Evolutionary conservation across 2,888 invertebrate genomes (phyloP).

Genomic region (Phortica okadai): DNA sequence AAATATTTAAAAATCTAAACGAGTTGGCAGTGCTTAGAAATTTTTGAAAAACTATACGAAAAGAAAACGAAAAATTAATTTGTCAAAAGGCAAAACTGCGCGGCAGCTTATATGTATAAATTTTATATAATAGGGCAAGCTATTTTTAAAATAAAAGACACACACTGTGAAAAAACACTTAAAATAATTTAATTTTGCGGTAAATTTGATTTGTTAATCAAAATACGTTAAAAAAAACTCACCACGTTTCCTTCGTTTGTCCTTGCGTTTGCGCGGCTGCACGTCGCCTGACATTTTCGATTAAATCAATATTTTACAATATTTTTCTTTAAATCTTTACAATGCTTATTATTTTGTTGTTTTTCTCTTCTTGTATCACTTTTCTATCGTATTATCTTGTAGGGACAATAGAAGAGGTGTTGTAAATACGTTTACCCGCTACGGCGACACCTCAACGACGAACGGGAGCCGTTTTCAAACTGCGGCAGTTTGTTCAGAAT

Average conservation of each 20-base stretch:
- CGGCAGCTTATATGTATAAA: slow-evolving; percentile 58
- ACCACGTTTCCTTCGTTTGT: slow-evolving; percentile 87
- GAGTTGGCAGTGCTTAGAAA: slow-evolving; percentile 13
- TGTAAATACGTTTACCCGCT: neutral
- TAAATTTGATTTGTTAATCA: slow-evolving; percentile 36
- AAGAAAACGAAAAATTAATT: slow-evolving; percentile 19
- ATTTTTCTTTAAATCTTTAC: slow-evolving; percentile 38
- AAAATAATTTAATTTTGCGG: slow-evolving; percentile 44
- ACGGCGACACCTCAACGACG: neutral
- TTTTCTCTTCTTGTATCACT: neutral
- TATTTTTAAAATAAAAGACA: slow-evolving; percentile 60
- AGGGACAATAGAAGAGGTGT: neutral
- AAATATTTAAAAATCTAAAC: neutral
- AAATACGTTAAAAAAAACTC: slow-evolving; percentile 48
- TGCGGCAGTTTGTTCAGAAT: slow-evolving; percentile 1
- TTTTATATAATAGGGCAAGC: slow-evolving; percentile 74
- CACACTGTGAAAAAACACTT: slow-evolving; percentile 5
- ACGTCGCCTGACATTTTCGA: slow-evolving; percentile 89
- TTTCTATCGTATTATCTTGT: neutral
- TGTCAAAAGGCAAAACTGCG: slow-evolving; percentile 27
- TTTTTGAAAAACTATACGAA: slow-evolving; percentile 21
- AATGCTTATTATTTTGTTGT: slow-evolving; percentile 19
- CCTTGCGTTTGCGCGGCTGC: slow-evolving; percentile 90
- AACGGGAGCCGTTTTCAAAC: neutral
- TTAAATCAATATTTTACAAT: slow-evolving; percentile 24